A percentile compares a stretch with the other conserved stretches of the same genome.
Evolutionary conservation across 1,140 invertebrate species (phyloP).

Genomic region (Leptopilina boulardi): DNA sequence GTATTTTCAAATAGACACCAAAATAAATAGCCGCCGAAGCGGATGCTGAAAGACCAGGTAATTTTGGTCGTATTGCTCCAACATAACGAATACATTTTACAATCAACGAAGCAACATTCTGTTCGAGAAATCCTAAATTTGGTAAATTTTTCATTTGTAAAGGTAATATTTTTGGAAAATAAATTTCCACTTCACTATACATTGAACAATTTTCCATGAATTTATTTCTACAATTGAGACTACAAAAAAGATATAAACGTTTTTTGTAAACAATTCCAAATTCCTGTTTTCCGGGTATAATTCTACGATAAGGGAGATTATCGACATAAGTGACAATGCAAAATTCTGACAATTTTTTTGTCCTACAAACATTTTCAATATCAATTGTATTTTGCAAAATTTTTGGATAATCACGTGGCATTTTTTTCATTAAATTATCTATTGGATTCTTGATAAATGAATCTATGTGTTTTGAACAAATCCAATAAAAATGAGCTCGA

Average conservation of each 20-base stretch:
- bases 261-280: constrained; percentile 71
- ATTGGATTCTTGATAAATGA: constrained; percentile 71
- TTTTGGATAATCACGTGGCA: constrained; percentile 76
- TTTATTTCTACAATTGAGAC: constrained; percentile 70
- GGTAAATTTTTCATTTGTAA: constrained; percentile 74
- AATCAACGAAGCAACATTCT: constrained; percentile 75
- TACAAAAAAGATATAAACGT: constrained; percentile 77
- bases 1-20: constrained; percentile 77
- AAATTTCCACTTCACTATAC: constrained; percentile 71
- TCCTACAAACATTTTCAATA: constrained; percentile 52
- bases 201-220: constrained; percentile 73
- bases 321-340: constrained; percentile 79
- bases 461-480: constrained; percentile 75
- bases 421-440: constrained; percentile 62
- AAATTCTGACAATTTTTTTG: constrained; percentile 71
- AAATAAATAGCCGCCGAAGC: constrained; percentile 76
- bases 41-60: constrained; percentile 76
- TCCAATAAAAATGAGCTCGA: constrained; percentile 76
- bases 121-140: constrained; percentile 77
- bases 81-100: constrained; percentile 75
- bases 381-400: constrained; percentile 67
- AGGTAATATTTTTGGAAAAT: constrained; percentile 67
- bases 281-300: constrained; percentile 69
- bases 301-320: constrained; percentile 70
- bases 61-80: constrained; percentile 75